Evolutionary conservation across 2,797 vertebrate species (phyloP).

Genomic region (Falco novaeseelandiae): DNA sequence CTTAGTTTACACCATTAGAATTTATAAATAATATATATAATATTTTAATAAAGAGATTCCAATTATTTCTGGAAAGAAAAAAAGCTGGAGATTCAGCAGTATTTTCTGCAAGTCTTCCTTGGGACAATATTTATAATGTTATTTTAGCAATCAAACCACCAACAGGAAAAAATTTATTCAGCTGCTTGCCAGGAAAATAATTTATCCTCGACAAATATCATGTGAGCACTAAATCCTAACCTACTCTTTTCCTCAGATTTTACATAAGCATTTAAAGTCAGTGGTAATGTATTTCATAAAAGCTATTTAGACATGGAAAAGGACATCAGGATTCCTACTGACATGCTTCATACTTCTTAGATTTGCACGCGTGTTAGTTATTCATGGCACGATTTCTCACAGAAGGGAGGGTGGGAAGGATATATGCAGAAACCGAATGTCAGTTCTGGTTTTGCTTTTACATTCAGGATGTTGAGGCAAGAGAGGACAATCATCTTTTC

Average conservation of each 20-base stretch:
- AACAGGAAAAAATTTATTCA: neutral
- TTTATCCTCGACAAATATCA: neutral
- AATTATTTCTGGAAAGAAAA: neutral
- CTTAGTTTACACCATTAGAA: neutral
- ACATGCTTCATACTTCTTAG: neutral
- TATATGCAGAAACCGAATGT: neutral
- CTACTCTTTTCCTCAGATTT: neutral
- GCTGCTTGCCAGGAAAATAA: neutral
- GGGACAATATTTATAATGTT: neutral
- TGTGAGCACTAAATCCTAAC: neutral
- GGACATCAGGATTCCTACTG: neutral
- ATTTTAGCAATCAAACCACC: neutral
- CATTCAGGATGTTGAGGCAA: conserved; percentile 81
- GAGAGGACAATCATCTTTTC: conserved; percentile 90
- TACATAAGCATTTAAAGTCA: neutral
- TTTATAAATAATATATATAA: neutral
- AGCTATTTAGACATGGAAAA: neutral
- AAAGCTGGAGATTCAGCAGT: neutral
- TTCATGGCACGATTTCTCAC: neutral
- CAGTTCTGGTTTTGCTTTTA: neutral
- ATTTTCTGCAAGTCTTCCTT: neutral
- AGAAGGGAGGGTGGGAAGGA: neutral
- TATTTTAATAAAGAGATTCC: neutral
- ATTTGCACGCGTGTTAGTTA: neutral
- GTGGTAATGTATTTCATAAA: neutral